Percentiles rank a stretch among this genome's conserved stretches.
These are phyloP conservation scores for Pseudomyrmex cubaensis DNA, from an alignment of 1,140 invertebrate genomes.

Conservation along the genomic window DNA sequence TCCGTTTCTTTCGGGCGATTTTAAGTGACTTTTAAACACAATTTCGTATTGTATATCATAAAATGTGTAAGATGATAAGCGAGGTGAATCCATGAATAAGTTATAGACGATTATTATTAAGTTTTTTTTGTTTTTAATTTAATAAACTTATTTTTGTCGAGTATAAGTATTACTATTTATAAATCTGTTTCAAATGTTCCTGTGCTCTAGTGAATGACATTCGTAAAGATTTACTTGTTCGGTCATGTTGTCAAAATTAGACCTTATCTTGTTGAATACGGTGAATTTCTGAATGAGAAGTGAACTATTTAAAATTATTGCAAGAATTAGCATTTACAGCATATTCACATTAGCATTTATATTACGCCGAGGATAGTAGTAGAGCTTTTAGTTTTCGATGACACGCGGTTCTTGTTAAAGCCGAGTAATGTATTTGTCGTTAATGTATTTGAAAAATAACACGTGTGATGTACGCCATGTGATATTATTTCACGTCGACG, in stretches of 20 bases:
- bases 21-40: constrained; percentile 7
- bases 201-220: not conserved
- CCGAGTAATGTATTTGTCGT: not conserved
- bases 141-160: not conserved
- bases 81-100: not conserved
- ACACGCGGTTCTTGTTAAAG: constrained; percentile 33
- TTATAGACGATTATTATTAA: not conserved
- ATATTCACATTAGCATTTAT: constrained; percentile 53
- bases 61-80: not conserved
- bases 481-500: constrained; percentile 6
- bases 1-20: constrained; percentile 20
- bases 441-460: constrained; percentile 41
- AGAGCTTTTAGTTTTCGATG: constrained; percentile 48
- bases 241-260: not conserved
- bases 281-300: constrained; percentile 12
- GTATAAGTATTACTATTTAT: not conserved
- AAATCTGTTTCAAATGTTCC: not conserved
- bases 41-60: not conserved
- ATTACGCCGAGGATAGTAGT: constrained; percentile 40
- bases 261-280: not conserved
- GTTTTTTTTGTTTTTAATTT: too few relatives aligned
- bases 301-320: constrained; percentile 47
- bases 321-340: constrained; percentile 33
- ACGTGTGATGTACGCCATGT: not conserved
- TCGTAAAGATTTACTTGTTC: not conserved